A percentile compares a stretch with the other conserved stretches of the same genome.
These are phyloP conservation scores for Acronicta psi DNA, from an alignment of 2,888 invertebrate species.

Conservation along the genomic window DNA sequence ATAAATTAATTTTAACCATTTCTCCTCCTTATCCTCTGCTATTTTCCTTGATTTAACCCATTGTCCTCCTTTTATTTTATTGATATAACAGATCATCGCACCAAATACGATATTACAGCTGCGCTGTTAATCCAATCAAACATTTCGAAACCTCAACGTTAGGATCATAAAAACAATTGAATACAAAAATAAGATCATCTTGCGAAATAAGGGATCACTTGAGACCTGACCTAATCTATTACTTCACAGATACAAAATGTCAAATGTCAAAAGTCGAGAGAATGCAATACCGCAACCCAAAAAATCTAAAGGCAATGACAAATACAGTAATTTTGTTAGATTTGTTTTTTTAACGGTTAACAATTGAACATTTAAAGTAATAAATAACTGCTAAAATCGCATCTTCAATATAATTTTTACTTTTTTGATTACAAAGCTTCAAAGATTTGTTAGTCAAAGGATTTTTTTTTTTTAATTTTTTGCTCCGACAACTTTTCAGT, in stretches of 20 bases:
- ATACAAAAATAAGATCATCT: conserved; percentile 27
- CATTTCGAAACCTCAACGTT: conserved; percentile 31
- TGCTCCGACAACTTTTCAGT: background rate
- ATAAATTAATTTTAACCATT: too few species aligned
- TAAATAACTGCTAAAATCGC: too few species aligned
- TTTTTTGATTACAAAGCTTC: background rate
- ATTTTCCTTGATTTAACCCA: too few species aligned
- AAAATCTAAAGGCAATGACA: too few species aligned
- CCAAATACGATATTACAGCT: conserved; percentile 11
- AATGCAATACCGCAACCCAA: too few species aligned
- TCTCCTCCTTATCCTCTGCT: too few species aligned
- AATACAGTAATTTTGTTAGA: too few species aligned
- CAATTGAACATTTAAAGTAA: too few species aligned
- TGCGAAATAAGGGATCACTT: conserved; percentile 41
- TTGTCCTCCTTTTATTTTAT: conserved; percentile 4
- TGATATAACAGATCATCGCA: conserved; percentile 23
- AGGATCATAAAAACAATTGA: conserved; percentile 44
- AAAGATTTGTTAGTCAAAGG: too few species aligned
- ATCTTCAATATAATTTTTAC: too few species aligned
- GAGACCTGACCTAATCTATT: conserved; percentile 50
- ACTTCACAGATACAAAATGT: background rate
- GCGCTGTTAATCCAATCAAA: conserved; percentile 25
- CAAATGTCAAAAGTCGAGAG: conserved; percentile 21
- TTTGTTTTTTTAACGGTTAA: too few species aligned
- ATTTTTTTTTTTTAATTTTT: too few species aligned